Evolutionary conservation across 2,888 invertebrate species (phyloP).

Genomic region (Hybos culiciformis): DNA sequence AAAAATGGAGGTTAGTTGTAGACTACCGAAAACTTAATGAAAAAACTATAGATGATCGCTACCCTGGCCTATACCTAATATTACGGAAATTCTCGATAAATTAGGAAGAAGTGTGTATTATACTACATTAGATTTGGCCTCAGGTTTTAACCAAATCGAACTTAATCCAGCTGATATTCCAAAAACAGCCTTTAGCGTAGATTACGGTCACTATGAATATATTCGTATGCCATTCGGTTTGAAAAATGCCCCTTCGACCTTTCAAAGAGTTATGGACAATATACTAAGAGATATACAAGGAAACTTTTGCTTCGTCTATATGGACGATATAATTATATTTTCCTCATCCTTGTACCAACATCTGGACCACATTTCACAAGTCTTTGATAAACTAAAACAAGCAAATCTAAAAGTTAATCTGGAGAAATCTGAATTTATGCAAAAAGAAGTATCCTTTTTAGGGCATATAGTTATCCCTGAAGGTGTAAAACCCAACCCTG

Average conservation of each 20-base stretch:
- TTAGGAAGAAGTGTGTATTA: slow-evolving; percentile 26
- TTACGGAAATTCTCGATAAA: slow-evolving; percentile 25
- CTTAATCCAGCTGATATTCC: slow-evolving; percentile 10
- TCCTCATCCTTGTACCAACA: slow-evolving; percentile 9
- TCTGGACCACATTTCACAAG: slow-evolving; percentile 17
- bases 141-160: slow-evolving; percentile 21
- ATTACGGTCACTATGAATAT: slow-evolving; percentile 11
- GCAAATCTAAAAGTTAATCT: slow-evolving; percentile 16
- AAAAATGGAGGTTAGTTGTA: slow-evolving; percentile 6
- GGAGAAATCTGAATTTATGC: slow-evolving; percentile 19
- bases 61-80: slow-evolving; percentile 20
- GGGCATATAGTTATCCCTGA: slow-evolving; percentile 19
- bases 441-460: slow-evolving; percentile 20
- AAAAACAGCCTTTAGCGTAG: slow-evolving; percentile 13
- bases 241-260: slow-evolving; percentile 1
- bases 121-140: slow-evolving; percentile 18
- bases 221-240: slow-evolving; percentile 5
- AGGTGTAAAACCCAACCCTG: slow-evolving; percentile 18
- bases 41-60: slow-evolving; percentile 2
- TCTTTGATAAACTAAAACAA: slow-evolving; percentile 7
- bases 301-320: slow-evolving; percentile 12
- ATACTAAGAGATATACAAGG: slow-evolving; percentile 15
- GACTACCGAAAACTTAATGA: slow-evolving; percentile 7
- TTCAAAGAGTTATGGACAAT: slow-evolving; percentile 12
- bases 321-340: slow-evolving; percentile 10